Conservation (phyloP, 2,113 vertebrate genomes). For the Tachuris rubrigastra region DNA sequence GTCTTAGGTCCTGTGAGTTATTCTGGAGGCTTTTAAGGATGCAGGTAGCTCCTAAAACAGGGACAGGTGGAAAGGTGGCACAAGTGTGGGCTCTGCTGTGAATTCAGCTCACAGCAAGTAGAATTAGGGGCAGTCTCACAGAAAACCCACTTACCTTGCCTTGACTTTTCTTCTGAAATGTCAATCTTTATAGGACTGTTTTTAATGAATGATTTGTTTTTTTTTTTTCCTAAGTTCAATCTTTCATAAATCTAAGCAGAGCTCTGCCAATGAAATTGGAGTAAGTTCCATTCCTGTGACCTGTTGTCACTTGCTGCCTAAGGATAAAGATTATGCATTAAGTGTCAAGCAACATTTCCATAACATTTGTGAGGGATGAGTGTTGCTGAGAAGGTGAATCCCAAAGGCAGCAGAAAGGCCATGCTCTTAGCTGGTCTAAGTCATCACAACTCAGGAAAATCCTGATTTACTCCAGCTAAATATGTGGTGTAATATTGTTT, state of each 20-base stretch:
- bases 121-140: background rate
- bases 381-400: background rate
- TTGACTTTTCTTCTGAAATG: background rate
- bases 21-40: background rate
- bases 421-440: background rate
- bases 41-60: background rate
- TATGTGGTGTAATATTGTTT: background rate
- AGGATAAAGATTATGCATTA: background rate
- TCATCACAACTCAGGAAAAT: background rate
- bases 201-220: background rate
- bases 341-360: background rate
- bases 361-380: background rate
- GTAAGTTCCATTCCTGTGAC: background rate
- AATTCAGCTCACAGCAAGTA: background rate
- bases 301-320: constrained; percentile 21
- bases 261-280: background rate
- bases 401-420: background rate
- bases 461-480: background rate
- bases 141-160: background rate
- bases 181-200: background rate
- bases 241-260: constrained; percentile 4
- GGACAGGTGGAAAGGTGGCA: background rate
- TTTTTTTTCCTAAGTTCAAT: background rate
- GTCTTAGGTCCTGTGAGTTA: background rate
- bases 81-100: background rate